Conservation (phyloP, 30 jellyfish, hydroid and myxozoan species). For the Haliclystus octoradiatus region DNA sequence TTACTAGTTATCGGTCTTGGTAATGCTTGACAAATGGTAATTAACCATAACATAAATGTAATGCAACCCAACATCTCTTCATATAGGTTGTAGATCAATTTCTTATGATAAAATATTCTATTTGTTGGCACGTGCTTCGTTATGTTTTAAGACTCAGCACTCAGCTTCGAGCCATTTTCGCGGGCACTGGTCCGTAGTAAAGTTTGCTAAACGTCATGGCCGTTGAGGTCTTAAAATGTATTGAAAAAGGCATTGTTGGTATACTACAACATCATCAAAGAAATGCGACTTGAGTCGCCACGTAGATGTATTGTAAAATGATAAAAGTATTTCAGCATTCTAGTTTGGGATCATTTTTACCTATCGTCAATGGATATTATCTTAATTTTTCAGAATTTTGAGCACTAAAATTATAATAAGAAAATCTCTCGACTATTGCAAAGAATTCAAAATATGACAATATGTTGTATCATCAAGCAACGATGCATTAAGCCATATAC, state of each 20-base stretch:
- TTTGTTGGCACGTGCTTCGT: not conserved
- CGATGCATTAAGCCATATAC: too few species aligned
- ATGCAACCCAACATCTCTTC: not conserved
- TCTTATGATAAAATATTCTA: too few species aligned
- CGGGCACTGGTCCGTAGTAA: not conserved
- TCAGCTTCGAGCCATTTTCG: not conserved
- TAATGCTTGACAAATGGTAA: not conserved
- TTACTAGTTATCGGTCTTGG: not conserved
- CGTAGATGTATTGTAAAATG: not conserved
- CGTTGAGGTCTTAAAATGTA: not conserved
- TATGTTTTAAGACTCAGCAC: not conserved
- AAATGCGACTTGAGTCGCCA: not conserved
- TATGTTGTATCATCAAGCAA: too few species aligned
- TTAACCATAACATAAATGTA: not conserved
- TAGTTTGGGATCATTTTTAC: too few species aligned
- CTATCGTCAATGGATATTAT: too few species aligned
- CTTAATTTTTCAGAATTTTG: too few species aligned
- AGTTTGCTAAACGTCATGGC: not conserved
- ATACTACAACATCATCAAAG: not conserved
- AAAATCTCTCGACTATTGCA: too few species aligned
- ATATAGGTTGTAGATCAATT: not conserved
- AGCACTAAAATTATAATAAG: too few species aligned
- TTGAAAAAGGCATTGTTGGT: not conserved
- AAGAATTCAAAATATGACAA: not conserved
- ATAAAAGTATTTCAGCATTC: too few species aligned